These are phyloP conservation scores for Camponotus floridanus DNA, from an alignment of 1,140 invertebrate genomes.

Conservation along the genomic window DNA sequence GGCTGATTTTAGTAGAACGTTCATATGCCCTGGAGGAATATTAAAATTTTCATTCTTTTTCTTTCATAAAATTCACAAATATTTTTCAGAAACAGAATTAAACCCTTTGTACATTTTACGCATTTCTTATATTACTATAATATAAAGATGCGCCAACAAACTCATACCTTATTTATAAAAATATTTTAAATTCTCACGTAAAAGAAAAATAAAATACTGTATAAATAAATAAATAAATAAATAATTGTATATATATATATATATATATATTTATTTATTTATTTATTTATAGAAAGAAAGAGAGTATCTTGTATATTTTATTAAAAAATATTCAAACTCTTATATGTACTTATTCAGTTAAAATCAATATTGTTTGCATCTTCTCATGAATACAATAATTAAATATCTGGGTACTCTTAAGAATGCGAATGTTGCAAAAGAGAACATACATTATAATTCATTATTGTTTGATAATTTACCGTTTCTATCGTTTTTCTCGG, in stretches of 20 bases:
- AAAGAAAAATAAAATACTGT: neutral
- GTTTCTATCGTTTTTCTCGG: constrained; percentile 13
- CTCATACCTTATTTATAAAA: neutral
- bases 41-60: constrained; percentile 23
- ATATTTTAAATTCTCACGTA: neutral
- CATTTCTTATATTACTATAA: constrained; percentile 9
- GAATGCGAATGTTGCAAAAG: too few relatives aligned
- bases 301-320: neutral
- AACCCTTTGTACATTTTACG: neutral
- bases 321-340: neutral
- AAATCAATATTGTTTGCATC: neutral
- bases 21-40: neutral
- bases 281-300: too few relatives aligned
- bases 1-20: neutral
- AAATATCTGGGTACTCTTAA: constrained; percentile 9
- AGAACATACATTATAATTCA: constrained; percentile 11
- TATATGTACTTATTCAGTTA: neutral
- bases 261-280: neutral
- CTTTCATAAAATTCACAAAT: constrained; percentile 12
- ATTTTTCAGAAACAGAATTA: neutral
- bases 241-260: neutral
- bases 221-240: too few relatives aligned
- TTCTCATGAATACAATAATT: constrained; percentile 7
- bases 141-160: neutral
- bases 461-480: constrained; percentile 38